Percentiles rank a stretch among this genome's conserved stretches.
phyloP scores from a whole-genome alignment of 2,113 vertebrate genomes.

The Fregetta grallaria region DNA sequence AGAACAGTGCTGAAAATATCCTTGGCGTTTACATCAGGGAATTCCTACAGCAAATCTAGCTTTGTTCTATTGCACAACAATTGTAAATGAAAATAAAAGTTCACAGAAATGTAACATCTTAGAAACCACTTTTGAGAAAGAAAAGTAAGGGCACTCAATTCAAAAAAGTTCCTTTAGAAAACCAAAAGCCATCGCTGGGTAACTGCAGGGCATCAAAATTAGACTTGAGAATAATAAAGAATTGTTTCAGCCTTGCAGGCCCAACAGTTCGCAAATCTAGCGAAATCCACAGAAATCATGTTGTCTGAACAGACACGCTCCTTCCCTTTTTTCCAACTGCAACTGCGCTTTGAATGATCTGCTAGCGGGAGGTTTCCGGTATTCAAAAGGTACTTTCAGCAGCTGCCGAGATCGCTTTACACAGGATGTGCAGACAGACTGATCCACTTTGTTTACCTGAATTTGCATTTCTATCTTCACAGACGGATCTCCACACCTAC shows the following conservation, averaged over 20 bases:
- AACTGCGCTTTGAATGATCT: constrained; percentile 7
- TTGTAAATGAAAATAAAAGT: background rate
- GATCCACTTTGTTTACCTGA: background rate
- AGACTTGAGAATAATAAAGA: background rate
- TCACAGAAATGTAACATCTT: background rate
- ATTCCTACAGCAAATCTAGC: constrained; percentile 29
- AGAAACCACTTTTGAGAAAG: background rate
- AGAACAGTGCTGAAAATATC: constrained; percentile 47
- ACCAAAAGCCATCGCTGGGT: background rate
- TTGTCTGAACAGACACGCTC: background rate
- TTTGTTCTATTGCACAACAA: background rate
- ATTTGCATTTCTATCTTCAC: background rate
- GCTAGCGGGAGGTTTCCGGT: background rate
- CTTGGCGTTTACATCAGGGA: background rate
- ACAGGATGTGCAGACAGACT: background rate
- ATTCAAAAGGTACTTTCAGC: background rate
- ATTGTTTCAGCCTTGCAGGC: background rate
- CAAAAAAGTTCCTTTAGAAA: background rate
- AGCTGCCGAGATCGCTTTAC: background rate
- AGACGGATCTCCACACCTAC: background rate
- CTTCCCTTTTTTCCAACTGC: background rate
- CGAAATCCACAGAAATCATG: background rate
- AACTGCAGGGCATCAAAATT: background rate
- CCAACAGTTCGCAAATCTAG: background rate
- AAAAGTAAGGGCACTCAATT: background rate